Conservation (phyloP, 2,113 vertebrate genomes). For the Hydrolagus affinis region DNA sequence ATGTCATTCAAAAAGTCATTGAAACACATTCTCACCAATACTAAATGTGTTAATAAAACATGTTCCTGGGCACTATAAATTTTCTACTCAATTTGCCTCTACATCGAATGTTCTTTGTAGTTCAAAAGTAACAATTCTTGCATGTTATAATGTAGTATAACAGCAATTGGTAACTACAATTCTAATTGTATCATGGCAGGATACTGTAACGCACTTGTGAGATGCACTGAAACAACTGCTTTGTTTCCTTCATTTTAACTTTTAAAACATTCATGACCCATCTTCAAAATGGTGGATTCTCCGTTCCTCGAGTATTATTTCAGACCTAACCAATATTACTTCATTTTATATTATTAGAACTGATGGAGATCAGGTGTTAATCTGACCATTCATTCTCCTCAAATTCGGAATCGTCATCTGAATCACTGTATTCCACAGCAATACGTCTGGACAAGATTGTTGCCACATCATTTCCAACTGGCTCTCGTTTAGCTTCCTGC, state of each 20-base stretch:
- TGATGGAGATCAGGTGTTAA: constrained; percentile 43
- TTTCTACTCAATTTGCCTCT: neutral
- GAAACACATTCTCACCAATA: neutral
- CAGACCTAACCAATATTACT: neutral
- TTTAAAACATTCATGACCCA: neutral
- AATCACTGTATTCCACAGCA: constrained; percentile 93
- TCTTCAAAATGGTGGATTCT: neutral
- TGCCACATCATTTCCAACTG: constrained; percentile 87
- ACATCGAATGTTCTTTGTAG: neutral
- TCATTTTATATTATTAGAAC: neutral
- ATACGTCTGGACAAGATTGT: constrained; percentile 91
- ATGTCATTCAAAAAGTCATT: neutral
- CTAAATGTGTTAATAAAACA: neutral
- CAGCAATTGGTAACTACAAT: neutral
- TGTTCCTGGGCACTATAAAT: neutral
- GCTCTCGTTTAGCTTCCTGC: constrained; percentile 86
- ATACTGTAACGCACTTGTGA: neutral
- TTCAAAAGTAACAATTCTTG: neutral
- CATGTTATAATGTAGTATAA: no score
- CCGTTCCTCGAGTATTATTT: neutral
- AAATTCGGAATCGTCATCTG: constrained; percentile 87
- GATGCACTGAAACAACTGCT: neutral
- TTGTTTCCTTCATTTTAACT: neutral
- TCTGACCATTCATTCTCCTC: constrained; percentile 97
- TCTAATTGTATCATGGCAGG: neutral